A percentile compares a stretch with the other conserved stretches of the same genome.
Conservation (phyloP, 2,113 vertebrate species). For the Ophiodon elongatus region DNA sequence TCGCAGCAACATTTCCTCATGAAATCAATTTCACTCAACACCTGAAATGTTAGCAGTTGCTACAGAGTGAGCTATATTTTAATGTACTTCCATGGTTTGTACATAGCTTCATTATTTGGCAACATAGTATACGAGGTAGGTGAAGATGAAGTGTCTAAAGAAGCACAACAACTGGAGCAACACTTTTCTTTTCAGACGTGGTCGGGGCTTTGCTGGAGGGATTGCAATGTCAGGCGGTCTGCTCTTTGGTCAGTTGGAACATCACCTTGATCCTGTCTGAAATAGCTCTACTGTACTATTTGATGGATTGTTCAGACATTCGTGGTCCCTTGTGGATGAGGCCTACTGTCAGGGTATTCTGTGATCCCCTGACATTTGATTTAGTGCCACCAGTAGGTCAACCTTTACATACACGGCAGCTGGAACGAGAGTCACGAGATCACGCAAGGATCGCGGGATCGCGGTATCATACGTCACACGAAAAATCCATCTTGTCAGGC, state of each 20-base stretch:
- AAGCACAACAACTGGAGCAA: constrained; percentile 9
- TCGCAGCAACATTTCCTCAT: constrained; percentile 56
- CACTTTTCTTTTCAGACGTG: constrained; percentile 4
- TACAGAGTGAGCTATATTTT: constrained; percentile 23
- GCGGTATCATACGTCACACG: too few species aligned
- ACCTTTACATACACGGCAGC: not conserved
- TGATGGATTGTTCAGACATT: not conserved
- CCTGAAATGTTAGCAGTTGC: constrained; percentile 29
- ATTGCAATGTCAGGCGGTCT: not conserved
- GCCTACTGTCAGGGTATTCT: not conserved
- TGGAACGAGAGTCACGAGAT: not conserved
- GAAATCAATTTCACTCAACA: constrained; percentile 56
- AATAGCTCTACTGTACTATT: not conserved
- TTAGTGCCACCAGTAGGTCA: not conserved
- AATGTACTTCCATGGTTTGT: constrained; percentile 20
- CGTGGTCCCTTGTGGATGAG: not conserved
- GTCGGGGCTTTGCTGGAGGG: not conserved
- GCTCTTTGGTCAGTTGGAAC: not conserved
- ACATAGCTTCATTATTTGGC: constrained; percentile 36
- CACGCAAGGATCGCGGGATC: not conserved
- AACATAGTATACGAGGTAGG: not conserved
- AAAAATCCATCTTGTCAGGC: too few species aligned
- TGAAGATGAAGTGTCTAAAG: not conserved
- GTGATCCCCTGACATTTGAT: not conserved
- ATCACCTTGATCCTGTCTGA: not conserved